Conservation (phyloP, 2,888 invertebrate species). For the Scaptodrosophila latifasciaeformis region DNA sequence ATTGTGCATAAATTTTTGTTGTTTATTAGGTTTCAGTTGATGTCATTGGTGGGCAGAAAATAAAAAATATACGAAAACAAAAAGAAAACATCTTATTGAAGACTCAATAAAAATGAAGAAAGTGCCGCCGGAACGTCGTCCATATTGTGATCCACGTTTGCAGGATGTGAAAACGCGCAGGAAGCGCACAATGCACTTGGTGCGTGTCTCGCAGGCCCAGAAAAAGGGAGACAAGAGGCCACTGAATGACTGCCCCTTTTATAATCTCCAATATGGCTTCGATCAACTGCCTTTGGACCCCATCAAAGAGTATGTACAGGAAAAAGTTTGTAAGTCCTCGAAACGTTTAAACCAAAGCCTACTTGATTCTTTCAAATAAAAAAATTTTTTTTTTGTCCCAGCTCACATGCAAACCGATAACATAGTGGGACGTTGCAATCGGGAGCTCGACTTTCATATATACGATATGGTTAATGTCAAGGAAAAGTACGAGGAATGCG, state of each 20-base stretch:
- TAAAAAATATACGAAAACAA: not conserved
- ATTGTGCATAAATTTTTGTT: too few relatives aligned
- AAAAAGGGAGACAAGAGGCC: conserved; percentile 48
- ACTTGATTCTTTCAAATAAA: too few relatives aligned
- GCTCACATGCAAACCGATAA: conserved; percentile 70
- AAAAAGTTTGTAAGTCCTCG: conserved; percentile 70
- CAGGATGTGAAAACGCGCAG: conserved; percentile 37
- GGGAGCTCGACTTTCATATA: conserved; percentile 66
- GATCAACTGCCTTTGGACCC: conserved; percentile 75
- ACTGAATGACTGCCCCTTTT: conserved; percentile 73
- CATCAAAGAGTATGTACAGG: conserved; percentile 60
- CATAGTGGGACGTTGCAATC: conserved; percentile 69
- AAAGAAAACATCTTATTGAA: not conserved
- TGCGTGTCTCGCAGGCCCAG: conserved; percentile 9
- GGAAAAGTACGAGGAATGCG: conserved; percentile 40
- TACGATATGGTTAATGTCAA: conserved; percentile 59
- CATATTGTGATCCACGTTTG: conserved; percentile 56
- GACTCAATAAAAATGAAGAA: conserved; percentile 23
- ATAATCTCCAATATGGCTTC: conserved; percentile 62
- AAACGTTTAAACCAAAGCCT: not conserved
- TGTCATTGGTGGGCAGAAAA: not conserved
- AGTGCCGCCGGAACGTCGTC: conserved; percentile 57
- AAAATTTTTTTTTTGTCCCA: too few relatives aligned
- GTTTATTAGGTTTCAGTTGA: too few relatives aligned
- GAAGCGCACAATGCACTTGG: conserved; percentile 25